These are phyloP conservation scores for Scaeva pyrastri DNA, from an alignment of 2,888 invertebrate species.

Conservation along the genomic window DNA sequence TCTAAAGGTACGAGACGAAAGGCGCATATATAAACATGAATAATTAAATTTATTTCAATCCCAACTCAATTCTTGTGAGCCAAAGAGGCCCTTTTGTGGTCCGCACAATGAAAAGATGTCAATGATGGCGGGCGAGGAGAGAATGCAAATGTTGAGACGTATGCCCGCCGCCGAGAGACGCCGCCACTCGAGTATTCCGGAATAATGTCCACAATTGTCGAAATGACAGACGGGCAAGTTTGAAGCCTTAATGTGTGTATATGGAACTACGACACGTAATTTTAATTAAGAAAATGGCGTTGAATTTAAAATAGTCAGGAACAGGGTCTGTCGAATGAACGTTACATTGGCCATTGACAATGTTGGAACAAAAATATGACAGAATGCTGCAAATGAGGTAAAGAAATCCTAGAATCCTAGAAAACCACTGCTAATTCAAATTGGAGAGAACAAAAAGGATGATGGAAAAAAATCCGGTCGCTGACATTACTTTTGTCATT, in stretches of 20 bases:
- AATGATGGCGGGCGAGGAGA: no score
- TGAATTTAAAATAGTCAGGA: background rate
- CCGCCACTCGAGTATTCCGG: background rate
- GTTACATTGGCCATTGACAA: no score
- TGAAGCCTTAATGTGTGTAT: no score
- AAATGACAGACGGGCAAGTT: conserved; percentile 9
- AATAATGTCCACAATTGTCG: conserved; percentile 21
- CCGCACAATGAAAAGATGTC: background rate
- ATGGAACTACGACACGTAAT: conserved; percentile 25
- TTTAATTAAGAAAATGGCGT: background rate
- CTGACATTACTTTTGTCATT: no score
- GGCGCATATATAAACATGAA: conserved; percentile 49
- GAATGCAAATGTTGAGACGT: background rate
- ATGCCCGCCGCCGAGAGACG: no score
- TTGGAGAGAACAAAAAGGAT: no score
- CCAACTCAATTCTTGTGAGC: background rate
- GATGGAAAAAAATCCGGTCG: no score
- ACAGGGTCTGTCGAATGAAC: no score
- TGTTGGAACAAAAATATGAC: no score
- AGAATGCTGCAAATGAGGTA: no score
- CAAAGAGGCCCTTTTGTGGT: background rate
- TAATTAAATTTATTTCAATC: conserved; percentile 65
- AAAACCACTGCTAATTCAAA: no score
- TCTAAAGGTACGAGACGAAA: conserved; percentile 2
- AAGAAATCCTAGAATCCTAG: no score